These are phyloP conservation scores for Heliconius hortense DNA, from an alignment of 2,888 invertebrate species.

Conservation along the genomic window DNA sequence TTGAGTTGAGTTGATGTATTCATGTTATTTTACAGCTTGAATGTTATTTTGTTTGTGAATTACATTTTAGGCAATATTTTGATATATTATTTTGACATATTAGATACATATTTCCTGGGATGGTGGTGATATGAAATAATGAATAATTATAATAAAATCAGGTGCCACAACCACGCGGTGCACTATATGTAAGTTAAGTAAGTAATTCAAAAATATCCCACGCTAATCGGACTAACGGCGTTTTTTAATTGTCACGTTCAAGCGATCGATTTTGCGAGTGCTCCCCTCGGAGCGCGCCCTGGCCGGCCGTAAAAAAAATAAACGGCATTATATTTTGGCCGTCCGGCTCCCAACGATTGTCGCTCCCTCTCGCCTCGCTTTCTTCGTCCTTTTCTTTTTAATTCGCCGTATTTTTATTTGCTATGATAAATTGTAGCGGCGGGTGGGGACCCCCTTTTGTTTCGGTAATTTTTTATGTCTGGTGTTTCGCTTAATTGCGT, in stretches of 20 bases:
- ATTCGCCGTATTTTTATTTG: conserved; percentile 80
- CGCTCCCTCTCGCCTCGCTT: conserved; percentile 68
- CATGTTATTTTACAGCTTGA: neutral
- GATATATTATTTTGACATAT: neutral
- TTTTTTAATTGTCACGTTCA: conserved; percentile 58
- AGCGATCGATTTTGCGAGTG: conserved; percentile 59
- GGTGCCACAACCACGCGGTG: conserved; percentile 25
- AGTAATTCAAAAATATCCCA: conserved; percentile 54
- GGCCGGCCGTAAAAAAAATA: conserved; percentile 63
- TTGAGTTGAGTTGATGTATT: neutral
- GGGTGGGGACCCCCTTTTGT: conserved; percentile 71
- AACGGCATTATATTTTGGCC: conserved; percentile 69
- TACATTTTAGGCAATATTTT: neutral
- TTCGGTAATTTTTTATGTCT: conserved; percentile 81
- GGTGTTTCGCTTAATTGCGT: conserved; percentile 78
- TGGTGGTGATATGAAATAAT: neutral
- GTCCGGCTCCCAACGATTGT: conserved; percentile 62
- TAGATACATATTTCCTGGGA: neutral
- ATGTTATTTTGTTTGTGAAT: neutral
- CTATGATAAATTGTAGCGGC: conserved; percentile 80
- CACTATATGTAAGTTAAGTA: conserved; percentile 38
- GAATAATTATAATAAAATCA: neutral
- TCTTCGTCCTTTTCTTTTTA: conserved; percentile 79
- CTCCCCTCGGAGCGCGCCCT: conserved; percentile 54
- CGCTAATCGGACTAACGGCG: conserved; percentile 50